Percentiles rank a stretch among this genome's conserved stretches.
Conservation (phyloP, 1,140 invertebrate genomes). For the Drosophila dunni region DNA sequence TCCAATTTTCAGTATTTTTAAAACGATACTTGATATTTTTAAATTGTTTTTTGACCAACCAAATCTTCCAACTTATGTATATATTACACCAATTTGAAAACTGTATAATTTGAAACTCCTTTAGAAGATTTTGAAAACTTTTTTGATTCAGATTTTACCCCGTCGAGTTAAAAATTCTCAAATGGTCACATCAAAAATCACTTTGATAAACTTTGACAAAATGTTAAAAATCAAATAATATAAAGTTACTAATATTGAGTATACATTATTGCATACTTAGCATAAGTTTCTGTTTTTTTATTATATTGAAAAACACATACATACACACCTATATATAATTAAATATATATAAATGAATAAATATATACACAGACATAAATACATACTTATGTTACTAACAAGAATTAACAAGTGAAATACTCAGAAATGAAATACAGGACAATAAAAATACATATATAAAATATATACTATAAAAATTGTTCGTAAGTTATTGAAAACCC, state of each 20-base stretch:
- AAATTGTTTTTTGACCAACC: too few relatives aligned
- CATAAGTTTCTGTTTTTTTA: slow-evolving; percentile 18
- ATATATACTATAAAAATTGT: slow-evolving; percentile 48
- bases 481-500: slow-evolving; percentile 50
- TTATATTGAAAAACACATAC: slow-evolving; percentile 14
- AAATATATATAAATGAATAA: slow-evolving; percentile 23
- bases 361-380: slow-evolving; percentile 32
- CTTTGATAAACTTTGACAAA: slow-evolving; percentile 9
- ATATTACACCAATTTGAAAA: too few relatives aligned
- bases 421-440: slow-evolving; percentile 68
- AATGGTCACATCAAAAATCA: slow-evolving; percentile 1
- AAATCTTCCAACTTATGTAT: too few relatives aligned
- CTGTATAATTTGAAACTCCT: too few relatives aligned
- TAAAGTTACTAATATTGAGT: slow-evolving; percentile 12
- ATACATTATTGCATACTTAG: slow-evolving; percentile 8
- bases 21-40: too few relatives aligned
- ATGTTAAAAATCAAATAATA: background rate
- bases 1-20: too few relatives aligned
- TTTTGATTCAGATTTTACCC: background rate
- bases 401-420: slow-evolving; percentile 53
- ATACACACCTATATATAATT: slow-evolving; percentile 12
- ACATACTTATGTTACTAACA: slow-evolving; percentile 28
- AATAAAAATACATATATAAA: slow-evolving; percentile 57
- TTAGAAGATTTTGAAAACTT: too few relatives aligned
- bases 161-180: background rate